Evolutionary conservation across 2,113 vertebrate species (phyloP).

Genomic region (Phrynocephalus versicolor): DNA sequence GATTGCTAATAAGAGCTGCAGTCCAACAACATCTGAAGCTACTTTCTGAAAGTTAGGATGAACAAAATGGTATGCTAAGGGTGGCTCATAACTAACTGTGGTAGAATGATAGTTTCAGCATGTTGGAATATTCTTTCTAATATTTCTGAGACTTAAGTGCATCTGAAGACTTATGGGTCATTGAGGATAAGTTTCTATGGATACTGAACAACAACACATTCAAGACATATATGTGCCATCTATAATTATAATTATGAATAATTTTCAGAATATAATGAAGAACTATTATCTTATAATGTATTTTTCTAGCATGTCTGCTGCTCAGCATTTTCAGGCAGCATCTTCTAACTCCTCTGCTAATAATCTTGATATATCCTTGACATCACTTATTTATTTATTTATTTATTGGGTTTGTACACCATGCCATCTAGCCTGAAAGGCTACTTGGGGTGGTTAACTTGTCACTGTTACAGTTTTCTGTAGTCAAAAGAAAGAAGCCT

Average conservation of each 20-base stretch:
- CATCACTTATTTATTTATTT: no score
- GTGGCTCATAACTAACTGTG: neutral
- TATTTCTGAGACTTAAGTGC: neutral
- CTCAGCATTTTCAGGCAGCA: neutral
- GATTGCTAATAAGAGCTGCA: neutral
- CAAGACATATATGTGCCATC: neutral
- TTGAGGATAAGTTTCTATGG: neutral
- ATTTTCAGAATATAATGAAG: neutral
- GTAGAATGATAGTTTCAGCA: neutral
- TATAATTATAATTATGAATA: conserved; percentile 6
- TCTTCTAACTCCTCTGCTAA: neutral
- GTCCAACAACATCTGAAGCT: neutral
- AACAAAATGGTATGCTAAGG: neutral
- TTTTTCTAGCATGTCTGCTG: neutral
- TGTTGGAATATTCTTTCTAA: neutral
- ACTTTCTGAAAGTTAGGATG: neutral
- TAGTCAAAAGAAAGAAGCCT: conserved; percentile 5
- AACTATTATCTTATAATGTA: neutral
- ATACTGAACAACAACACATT: neutral
- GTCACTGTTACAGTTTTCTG: conserved; percentile 5
- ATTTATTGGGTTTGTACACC: no score
- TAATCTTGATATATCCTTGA: neutral
- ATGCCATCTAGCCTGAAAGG: no score
- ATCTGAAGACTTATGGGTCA: neutral
- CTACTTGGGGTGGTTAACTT: neutral